Evolutionary conservation across 35 echinoderm and acorn worm species (phyloP).

Genomic region (Heliocidaris tuberculata): DNA sequence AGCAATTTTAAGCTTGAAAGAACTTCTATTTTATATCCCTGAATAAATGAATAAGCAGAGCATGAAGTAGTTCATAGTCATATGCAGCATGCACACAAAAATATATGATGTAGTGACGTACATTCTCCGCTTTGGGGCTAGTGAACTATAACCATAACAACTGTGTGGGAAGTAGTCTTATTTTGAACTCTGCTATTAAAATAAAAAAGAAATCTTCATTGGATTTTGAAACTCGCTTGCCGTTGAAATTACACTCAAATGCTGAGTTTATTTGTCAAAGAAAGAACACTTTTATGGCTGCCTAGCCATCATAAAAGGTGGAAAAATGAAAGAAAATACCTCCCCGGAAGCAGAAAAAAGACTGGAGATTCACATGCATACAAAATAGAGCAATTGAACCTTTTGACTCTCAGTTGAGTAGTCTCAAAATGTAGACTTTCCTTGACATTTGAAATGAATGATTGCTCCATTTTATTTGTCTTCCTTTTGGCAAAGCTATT

Average conservation of each 20-base stretch:
- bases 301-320: neutral
- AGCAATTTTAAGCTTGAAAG: slow-evolving; percentile 33
- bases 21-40: neutral
- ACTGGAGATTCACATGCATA: neutral
- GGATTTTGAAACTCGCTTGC: neutral
- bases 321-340: neutral
- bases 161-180: neutral
- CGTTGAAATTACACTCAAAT: neutral
- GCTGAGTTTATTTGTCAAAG: neutral
- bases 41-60: slow-evolving; percentile 23
- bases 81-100: neutral
- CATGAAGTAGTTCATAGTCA: neutral
- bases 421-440: neutral
- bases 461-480: neutral
- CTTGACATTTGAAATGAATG: neutral
- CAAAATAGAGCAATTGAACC: neutral
- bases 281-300: neutral
- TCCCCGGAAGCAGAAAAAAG: no score
- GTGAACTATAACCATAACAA: neutral
- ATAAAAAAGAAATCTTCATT: neutral
- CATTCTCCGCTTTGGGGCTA: neutral
- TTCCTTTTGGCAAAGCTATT: no score
- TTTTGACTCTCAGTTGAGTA: neutral
- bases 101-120: neutral
- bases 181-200: neutral